These are phyloP conservation scores for Scolanthus callimorphus DNA, from an alignment of 92 coral and sea anemone species.

Conservation along the genomic window DNA sequence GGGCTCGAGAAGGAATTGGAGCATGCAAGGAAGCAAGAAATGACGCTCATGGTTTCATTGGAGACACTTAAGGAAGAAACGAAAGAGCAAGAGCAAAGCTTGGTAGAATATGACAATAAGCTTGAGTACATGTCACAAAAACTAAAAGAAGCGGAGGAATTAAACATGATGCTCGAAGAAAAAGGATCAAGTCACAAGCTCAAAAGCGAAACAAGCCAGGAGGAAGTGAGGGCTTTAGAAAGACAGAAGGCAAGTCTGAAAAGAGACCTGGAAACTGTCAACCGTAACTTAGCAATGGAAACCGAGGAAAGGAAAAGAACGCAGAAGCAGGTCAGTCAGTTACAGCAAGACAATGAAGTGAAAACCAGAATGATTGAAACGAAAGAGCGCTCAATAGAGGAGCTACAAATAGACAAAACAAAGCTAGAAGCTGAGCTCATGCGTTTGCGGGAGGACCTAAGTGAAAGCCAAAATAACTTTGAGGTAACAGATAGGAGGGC, in stretches of 20 bases:
- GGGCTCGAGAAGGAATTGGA: constrained; percentile 72
- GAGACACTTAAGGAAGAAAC: constrained; percentile 58
- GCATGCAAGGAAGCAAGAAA: constrained; percentile 50
- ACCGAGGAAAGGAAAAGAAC: constrained; percentile 54
- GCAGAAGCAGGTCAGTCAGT: constrained; percentile 51
- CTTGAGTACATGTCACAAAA: constrained; percentile 52
- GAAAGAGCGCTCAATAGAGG: constrained; percentile 51
- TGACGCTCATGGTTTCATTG: constrained; percentile 61
- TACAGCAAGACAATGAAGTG: constrained; percentile 32
- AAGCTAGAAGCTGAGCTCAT: constrained; percentile 47
- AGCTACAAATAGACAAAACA: constrained; percentile 47
- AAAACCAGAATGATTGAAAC: constrained; percentile 36
- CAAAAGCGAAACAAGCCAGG: constrained; percentile 35
- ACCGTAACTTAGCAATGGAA: constrained; percentile 44
- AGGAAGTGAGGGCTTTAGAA: constrained; percentile 44
- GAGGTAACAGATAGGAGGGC: constrained; percentile 30
- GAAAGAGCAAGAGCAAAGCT: constrained; percentile 47
- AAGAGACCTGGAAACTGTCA: constrained; percentile 47
- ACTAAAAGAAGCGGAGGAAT: constrained; percentile 42
- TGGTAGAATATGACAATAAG: constrained; percentile 43
- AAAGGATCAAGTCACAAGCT: constrained; percentile 38
- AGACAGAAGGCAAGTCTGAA: constrained; percentile 61
- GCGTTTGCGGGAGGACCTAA: constrained; percentile 40
- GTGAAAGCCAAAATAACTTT: constrained; percentile 47
- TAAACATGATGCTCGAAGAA: constrained; percentile 52